These are phyloP conservation scores for Apantesis nais DNA, from an alignment of 2,888 invertebrate species.

Conservation along the genomic window DNA sequence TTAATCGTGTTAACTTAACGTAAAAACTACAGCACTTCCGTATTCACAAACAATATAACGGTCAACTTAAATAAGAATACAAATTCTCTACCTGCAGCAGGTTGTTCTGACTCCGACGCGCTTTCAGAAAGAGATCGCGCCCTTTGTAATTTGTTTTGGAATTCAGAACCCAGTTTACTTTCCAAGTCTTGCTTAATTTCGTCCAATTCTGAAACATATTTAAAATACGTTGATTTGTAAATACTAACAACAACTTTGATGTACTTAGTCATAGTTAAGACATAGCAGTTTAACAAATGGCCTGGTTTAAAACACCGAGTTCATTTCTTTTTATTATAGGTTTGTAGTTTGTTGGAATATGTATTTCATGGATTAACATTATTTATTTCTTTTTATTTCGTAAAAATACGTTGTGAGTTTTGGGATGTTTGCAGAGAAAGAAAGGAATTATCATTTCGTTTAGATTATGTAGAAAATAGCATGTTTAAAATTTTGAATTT, in stretches of 20 bases:
- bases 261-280: neutral
- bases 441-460: neutral
- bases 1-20: too few species aligned
- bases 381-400: neutral
- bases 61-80: neutral
- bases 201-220: slow-evolving; percentile 68
- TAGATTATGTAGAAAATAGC: neutral
- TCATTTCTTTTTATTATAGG: too few species aligned
- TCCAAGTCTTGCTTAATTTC: slow-evolving; percentile 92
- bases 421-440: neutral
- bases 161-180: slow-evolving; percentile 88
- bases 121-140: slow-evolving; percentile 91
- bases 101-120: slow-evolving; percentile 87
- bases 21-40: neutral
- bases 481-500: too few species aligned
- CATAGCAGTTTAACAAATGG: neutral
- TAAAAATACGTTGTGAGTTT: too few species aligned
- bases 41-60: too few species aligned
- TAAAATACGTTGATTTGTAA: neutral
- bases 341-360: too few species aligned
- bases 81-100: slow-evolving; percentile 60
- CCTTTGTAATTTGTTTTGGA: slow-evolving; percentile 88
- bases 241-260: neutral
- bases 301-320: neutral
- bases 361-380: too few species aligned